phyloP scores from a whole-genome alignment of 1,140 invertebrate species.

The Lucilia cuprina region DNA sequence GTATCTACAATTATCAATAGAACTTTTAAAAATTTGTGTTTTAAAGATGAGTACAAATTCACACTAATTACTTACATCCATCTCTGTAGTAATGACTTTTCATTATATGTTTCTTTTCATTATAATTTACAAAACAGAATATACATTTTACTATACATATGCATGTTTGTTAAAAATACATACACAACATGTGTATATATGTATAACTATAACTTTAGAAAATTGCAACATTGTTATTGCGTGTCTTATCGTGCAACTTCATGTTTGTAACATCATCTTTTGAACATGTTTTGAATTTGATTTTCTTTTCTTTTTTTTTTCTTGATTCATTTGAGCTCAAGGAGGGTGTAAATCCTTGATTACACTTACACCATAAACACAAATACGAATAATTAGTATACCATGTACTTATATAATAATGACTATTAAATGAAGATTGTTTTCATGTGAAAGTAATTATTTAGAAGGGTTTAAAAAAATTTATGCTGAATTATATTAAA shows the following conservation, averaged over 20 bases:
- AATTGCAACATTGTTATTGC: slow-evolving; percentile 13
- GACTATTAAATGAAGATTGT: too few species aligned
- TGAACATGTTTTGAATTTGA: not conserved
- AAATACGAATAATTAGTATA: not conserved
- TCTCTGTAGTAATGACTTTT: not conserved
- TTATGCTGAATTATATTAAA: too few species aligned
- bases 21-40: too few species aligned
- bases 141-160: not conserved
- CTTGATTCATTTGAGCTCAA: not conserved
- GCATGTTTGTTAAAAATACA: not conserved
- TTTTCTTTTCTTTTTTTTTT: not conserved
- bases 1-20: too few species aligned
- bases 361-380: slow-evolving; percentile 2
- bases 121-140: not conserved
- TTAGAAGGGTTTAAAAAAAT: too few species aligned
- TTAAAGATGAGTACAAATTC: too few species aligned
- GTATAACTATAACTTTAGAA: too few species aligned
- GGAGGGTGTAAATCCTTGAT: not conserved
- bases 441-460: too few species aligned
- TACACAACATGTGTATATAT: not conserved
- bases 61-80: not conserved
- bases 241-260: slow-evolving; percentile 8
- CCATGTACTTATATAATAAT: not conserved
- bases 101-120: slow-evolving; percentile 8
- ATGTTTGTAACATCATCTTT: not conserved